Evolutionary conservation across 1,140 invertebrate species (phyloP).

Genomic region (Drosophila ananassae): DNA sequence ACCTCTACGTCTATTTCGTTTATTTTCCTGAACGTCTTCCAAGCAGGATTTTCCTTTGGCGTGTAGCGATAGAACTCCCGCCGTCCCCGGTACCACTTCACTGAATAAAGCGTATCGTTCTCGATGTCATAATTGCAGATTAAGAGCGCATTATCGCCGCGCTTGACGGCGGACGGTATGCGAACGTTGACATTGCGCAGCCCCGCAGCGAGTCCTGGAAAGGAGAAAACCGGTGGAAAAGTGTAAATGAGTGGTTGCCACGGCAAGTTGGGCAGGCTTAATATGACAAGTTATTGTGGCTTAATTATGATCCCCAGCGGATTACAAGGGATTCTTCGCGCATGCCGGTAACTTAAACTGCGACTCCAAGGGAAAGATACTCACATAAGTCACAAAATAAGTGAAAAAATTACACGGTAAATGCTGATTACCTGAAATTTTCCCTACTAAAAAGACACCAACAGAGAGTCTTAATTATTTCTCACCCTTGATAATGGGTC

Average conservation of each 20-base stretch:
- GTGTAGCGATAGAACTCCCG: slow-evolving; percentile 89
- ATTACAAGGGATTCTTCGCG: slow-evolving; percentile 61
- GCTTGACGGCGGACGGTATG: slow-evolving; percentile 88
- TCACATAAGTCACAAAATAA: slow-evolving; percentile 6
- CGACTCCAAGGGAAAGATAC: not conserved
- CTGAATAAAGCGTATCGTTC: slow-evolving; percentile 90
- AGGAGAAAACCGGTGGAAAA: not conserved
- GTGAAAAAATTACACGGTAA: not conserved
- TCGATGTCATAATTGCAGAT: slow-evolving; percentile 92
- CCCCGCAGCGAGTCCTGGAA: slow-evolving; percentile 69
- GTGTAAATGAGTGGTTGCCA: slow-evolving; percentile 32
- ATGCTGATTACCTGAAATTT: not conserved
- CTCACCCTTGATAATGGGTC: not conserved
- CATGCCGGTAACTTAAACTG: slow-evolving; percentile 12
- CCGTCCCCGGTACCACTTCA: slow-evolving; percentile 91
- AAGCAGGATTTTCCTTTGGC: slow-evolving; percentile 87
- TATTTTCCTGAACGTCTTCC: slow-evolving; percentile 88
- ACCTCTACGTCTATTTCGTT: slow-evolving; percentile 89
- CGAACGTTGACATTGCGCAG: slow-evolving; percentile 87
- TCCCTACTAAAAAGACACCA: not conserved
- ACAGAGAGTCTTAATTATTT: not conserved
- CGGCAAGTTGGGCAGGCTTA: slow-evolving; percentile 54
- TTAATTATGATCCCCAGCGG: slow-evolving; percentile 74
- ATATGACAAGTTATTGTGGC: slow-evolving; percentile 79
- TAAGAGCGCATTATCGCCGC: slow-evolving; percentile 89